A percentile compares a stretch with the other conserved stretches of the same genome.
Conservation (phyloP, 2,888 invertebrate species). For the Caenorhabditis doughertyi region DNA sequence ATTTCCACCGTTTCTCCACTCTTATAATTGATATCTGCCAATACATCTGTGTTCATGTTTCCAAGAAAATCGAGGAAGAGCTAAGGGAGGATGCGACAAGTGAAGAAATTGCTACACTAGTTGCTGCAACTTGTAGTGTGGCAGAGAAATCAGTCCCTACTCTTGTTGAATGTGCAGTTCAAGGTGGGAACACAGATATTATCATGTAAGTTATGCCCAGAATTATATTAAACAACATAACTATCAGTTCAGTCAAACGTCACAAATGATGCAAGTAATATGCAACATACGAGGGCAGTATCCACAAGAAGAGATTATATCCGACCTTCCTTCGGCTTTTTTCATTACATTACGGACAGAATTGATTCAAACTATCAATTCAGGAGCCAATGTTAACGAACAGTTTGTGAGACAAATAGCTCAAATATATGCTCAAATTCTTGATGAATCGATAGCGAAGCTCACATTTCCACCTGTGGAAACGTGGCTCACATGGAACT, state of each 20-base stretch:
- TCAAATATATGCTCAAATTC: constrained; percentile 58
- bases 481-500: constrained; percentile 41
- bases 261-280: constrained; percentile 54
- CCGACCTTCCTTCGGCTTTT: constrained; percentile 74
- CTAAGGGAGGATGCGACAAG: constrained; percentile 58
- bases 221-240: too few species aligned
- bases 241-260: constrained; percentile 39
- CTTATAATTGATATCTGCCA: constrained; percentile 67
- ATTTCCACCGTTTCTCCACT: constrained; percentile 54
- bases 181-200: constrained; percentile 35
- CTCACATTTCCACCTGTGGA: constrained; percentile 52
- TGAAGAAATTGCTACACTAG: constrained; percentile 64
- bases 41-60: constrained; percentile 65
- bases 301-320: constrained; percentile 68
- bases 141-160: constrained; percentile 64
- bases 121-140: constrained; percentile 67
- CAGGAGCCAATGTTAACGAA: not conserved
- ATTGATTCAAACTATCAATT: constrained; percentile 22
- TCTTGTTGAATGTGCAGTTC: constrained; percentile 57
- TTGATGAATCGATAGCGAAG: constrained; percentile 60
- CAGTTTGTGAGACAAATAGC: constrained; percentile 11
- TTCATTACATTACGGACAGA: constrained; percentile 72
- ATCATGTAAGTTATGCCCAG: constrained; percentile 16
- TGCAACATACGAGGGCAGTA: constrained; percentile 62
- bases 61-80: constrained; percentile 64